Base-by-base conservation (phyloP, 2,113 vertebrate species). In the Hyperopisus bebe region DNA sequence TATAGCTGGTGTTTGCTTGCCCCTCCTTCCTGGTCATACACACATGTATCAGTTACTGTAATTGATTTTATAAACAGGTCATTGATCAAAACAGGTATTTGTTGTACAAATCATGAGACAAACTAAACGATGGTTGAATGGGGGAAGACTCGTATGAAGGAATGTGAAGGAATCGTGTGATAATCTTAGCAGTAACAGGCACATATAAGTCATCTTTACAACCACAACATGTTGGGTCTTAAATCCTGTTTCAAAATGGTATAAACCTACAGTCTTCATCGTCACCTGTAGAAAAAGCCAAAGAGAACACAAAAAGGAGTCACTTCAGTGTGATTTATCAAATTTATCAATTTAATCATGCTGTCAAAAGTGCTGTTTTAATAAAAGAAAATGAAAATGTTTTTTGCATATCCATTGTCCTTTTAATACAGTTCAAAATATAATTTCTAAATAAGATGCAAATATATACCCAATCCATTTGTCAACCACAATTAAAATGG, bases 191-290 rank as follows among this genome's bases (percentile, higher is more conserved):
- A n/a, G 50, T 87, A 35, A 53, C 31, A 27, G 46, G 47, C 47
- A 50, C 9, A 27, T 31, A 50, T 35, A 85, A n/a, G 24, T 50
- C 13, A 50, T 47, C 10, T 21, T 53, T 42, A 39, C 86, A 87
- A 50, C 2, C 17, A 51, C 39, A 5, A 21, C 46, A 35, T 87
- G 48, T 58, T 58, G 27, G n/a, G 13, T 21, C 39, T 42, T 50
- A n/a, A 27, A 82, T 17, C 55, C 24, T 19, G 19, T 39, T 27
- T 21, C 87, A 3, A 21, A 87, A 90, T 50, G 42, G 39, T 44
- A 92, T 84, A 77, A 91, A 94, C 94, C 94, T 88, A 94, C 94
- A 0, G 0, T 0, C 95, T 88, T 93, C 93, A 35, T 95, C 92
- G 0, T 0, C 0, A 19, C 6, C 94, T 95, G 92, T 87, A 70